These are phyloP conservation scores for Trematomus loennbergii DNA, from an alignment of 2,113 vertebrate genomes.

Conservation along the genomic window DNA sequence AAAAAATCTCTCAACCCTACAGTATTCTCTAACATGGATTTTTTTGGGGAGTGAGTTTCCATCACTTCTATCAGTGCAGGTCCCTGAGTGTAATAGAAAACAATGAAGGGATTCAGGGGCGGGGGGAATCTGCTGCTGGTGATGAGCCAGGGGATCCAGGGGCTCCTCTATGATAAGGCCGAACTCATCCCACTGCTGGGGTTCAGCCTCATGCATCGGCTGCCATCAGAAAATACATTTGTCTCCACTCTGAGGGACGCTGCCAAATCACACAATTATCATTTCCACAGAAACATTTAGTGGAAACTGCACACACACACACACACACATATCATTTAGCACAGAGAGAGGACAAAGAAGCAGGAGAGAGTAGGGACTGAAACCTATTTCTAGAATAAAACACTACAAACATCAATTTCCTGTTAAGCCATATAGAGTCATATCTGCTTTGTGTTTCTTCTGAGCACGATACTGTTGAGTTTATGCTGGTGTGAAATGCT, in stretches of 20 bases:
- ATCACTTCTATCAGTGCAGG: conserved; percentile 55
- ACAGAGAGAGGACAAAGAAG: conserved; percentile 2
- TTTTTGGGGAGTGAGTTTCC: conserved; percentile 6
- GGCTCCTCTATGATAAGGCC: conserved; percentile 69
- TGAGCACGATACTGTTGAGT: too few species aligned
- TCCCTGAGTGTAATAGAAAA: conserved; percentile 48
- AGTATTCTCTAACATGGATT: neutral
- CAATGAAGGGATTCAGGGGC: conserved; percentile 61
- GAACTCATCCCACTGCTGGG: conserved; percentile 52
- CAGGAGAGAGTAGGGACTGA: neutral
- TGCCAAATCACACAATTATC: conserved; percentile 44
- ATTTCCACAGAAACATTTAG: conserved; percentile 44
- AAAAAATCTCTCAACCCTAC: neutral
- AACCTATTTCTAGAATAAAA: neutral
- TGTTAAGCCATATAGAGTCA: neutral
- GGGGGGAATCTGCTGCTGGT: conserved; percentile 65
- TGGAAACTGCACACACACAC: neutral
- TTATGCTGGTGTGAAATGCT: neutral
- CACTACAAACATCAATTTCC: conserved; percentile 23
- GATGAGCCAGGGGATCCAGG: conserved; percentile 71
- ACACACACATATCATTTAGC: neutral
- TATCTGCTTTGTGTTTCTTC: neutral
- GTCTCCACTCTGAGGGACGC: conserved; percentile 27
- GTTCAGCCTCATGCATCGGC: conserved; percentile 37
- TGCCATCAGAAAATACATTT: conserved; percentile 55